These are phyloP conservation scores for Varroa destructor DNA, from an alignment of 1,140 invertebrate species.

Conservation along the genomic window DNA sequence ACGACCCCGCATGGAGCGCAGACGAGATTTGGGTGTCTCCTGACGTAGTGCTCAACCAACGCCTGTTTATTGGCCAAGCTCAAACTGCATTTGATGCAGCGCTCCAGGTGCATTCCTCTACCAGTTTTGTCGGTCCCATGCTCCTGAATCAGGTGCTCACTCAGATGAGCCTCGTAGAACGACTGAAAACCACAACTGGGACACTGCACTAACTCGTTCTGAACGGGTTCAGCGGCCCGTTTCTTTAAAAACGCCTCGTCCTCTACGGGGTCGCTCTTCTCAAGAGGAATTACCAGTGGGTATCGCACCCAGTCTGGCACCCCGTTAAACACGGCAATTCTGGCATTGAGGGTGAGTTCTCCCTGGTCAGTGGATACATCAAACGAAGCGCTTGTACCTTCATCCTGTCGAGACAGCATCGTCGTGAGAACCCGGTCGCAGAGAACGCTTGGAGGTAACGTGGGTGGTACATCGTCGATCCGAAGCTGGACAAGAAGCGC, in stretches of 20 bases:
- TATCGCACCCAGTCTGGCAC: not conserved
- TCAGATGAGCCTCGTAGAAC: constrained; percentile 11
- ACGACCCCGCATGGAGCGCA: not conserved
- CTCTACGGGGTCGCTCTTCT: not conserved
- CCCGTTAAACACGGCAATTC: not conserved
- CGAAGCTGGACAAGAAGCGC: not conserved
- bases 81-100: constrained; percentile 1
- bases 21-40: not conserved
- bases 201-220: not conserved
- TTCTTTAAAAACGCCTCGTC: constrained; percentile 3
- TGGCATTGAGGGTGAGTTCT: constrained; percentile 7
- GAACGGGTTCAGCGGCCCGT: not conserved
- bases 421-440: constrained; percentile 2
- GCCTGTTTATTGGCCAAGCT: not conserved
- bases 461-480: constrained; percentile 1
- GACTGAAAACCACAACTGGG: constrained; percentile 4
- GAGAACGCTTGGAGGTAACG: not conserved
- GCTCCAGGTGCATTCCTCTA: not conserved
- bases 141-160: not conserved
- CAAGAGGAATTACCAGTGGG: not conserved
- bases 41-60: not conserved
- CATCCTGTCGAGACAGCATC: not conserved
- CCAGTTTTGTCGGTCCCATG: not conserved
- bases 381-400: not conserved
- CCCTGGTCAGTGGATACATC: constrained; percentile 7